phyloP scores from a whole-genome alignment of 35 echinoderm and acorn worm species.

The Holothuria glaberrima region DNA sequence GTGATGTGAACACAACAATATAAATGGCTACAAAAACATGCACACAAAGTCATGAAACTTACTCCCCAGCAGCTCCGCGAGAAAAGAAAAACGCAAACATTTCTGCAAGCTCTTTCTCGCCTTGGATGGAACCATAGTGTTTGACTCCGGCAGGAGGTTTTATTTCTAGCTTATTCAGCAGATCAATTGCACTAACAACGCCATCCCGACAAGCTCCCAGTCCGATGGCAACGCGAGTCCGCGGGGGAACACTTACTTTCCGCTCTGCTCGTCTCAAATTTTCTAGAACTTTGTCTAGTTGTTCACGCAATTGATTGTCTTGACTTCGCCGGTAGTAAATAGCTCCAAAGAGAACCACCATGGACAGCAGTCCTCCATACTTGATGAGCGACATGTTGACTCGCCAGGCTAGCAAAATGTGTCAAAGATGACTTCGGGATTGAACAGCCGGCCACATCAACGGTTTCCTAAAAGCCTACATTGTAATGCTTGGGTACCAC shows the following conservation, averaged over 20 bases:
- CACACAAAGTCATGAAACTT: neutral
- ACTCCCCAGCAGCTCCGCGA: conserved; percentile 69
- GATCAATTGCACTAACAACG: conserved; percentile 29
- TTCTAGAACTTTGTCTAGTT: conserved; percentile 30
- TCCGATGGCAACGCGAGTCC: conserved; percentile 58
- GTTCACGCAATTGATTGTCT: conserved; percentile 50
- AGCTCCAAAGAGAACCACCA: conserved; percentile 40
- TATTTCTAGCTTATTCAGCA: conserved; percentile 49
- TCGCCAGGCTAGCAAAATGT: too few relatives aligned
- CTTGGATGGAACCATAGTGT: conserved; percentile 56
- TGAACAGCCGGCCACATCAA: too few relatives aligned
- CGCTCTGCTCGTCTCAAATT: conserved; percentile 54
- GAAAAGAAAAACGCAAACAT: conserved; percentile 71
- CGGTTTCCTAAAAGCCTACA: too few relatives aligned
- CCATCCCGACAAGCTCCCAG: conserved; percentile 62
- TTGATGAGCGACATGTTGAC: conserved; percentile 37
- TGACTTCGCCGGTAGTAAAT: conserved; percentile 44
- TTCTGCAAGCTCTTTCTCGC: conserved; percentile 36
- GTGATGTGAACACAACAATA: too few relatives aligned
- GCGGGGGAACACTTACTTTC: conserved; percentile 49
- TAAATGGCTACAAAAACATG: too few relatives aligned
- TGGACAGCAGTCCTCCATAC: conserved; percentile 54
- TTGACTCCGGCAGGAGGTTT: conserved; percentile 36
- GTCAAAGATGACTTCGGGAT: too few relatives aligned
- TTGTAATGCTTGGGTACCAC: too few relatives aligned